Conservation (phyloP, 1,140 invertebrate genomes). For the Calosoma granatense region DNA sequence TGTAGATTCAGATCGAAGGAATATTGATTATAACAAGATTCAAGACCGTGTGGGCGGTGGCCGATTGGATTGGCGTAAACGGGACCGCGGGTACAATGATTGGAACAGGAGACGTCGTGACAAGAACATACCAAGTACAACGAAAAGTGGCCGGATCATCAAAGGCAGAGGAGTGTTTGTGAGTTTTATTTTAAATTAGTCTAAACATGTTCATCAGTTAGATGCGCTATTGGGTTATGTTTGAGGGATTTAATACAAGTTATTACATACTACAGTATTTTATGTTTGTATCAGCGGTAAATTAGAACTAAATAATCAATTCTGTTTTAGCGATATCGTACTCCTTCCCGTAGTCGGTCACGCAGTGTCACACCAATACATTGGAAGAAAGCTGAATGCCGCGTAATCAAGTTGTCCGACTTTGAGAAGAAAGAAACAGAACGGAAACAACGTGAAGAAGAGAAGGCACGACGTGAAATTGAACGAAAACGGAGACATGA, state of each 20-base stretch:
- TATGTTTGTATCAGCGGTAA: slow-evolving; percentile 14
- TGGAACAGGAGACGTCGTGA: slow-evolving; percentile 23
- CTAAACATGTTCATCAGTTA: slow-evolving; percentile 11
- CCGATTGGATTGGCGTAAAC: slow-evolving; percentile 17
- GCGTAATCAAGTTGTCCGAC: slow-evolving; percentile 72
- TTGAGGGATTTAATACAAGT: too few relatives aligned
- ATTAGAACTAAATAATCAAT: not conserved
- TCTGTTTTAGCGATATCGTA: slow-evolving; percentile 61
- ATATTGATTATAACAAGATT: not conserved
- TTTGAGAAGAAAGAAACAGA: slow-evolving; percentile 62
- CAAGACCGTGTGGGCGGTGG: not conserved
- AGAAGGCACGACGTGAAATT: slow-evolving; percentile 45
- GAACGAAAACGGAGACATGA: slow-evolving; percentile 46
- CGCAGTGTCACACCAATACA: slow-evolving; percentile 80
- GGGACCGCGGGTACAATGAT: slow-evolving; percentile 14
- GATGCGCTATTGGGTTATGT: slow-evolving; percentile 9
- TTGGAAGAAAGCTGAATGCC: slow-evolving; percentile 76
- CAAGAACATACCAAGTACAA: slow-evolving; percentile 39
- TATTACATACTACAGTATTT: too few relatives aligned
- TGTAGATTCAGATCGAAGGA: not conserved
- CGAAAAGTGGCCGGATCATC: slow-evolving; percentile 70
- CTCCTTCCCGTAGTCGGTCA: slow-evolving; percentile 65
- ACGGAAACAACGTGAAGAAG: slow-evolving; percentile 48
- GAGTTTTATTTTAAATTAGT: slow-evolving; percentile 38
- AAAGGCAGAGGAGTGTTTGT: slow-evolving; percentile 85